Base-by-base conservation (phyloP, 1,140 invertebrate species). In the Drosophila sp. region DNA sequence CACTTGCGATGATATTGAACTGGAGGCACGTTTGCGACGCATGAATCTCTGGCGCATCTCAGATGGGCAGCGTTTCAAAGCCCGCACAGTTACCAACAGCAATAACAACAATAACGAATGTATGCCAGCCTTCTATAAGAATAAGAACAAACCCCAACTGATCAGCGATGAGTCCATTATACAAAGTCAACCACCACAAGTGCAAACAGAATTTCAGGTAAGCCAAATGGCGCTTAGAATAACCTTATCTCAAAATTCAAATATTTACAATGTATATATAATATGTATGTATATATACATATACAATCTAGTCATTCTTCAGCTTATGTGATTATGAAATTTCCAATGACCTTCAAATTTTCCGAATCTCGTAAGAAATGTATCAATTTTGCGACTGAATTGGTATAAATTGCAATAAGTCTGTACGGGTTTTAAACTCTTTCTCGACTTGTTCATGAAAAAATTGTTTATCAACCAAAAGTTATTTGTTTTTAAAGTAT, bases 1-100 rank as follows among this genome's bases (percentile, higher is more conserved):
- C 8, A 91, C 90, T 41, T 91, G 90, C 30, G 90, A 91, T 67
- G 90, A 89, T 32, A 90, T 91, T n/a, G 90, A 91, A 33, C 50
- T 91, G 58, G 90, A 91, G 63, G 90, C 64, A 0, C 86, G 90
- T 2, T 40, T 91, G 25, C 80, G 87, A 5, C 86, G 90, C n/a
- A 74, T 91, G 60, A 90, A 91, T 65, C 72, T 91, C 3, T 91
- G 86, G 86, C 84, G 84, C 8, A 66, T 27, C 7, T 29, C 41
- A 5, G 80, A 80, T n/a, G 33, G 47, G 10, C 57, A 69, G 8
- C 57, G 55, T 25, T 77, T 69, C 8, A 79, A 72, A 30, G 10
- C 74, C 1, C 77, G 80, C 8, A 25, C 72, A 3, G 64, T 38
- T 35, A 40, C 38, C 4, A 55, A 44, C 10, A 70, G 23, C 57